A percentile compares a stretch with the other conserved stretches of the same genome.
Conservation (phyloP, 2,888 invertebrate genomes). For the Phaedon cochleariae region DNA sequence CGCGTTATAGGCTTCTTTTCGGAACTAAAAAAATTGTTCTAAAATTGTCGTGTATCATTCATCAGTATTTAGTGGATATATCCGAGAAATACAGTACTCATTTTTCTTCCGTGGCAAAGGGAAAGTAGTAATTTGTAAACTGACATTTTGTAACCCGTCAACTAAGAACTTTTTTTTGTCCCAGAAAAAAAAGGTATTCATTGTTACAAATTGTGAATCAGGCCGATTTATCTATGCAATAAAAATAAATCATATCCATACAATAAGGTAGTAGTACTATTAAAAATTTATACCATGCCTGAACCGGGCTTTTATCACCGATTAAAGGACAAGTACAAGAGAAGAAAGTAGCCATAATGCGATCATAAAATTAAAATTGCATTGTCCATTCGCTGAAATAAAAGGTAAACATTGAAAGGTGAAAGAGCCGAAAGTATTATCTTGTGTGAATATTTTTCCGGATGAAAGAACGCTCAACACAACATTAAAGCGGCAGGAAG, state of each 20-base stretch:
- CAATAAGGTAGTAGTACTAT: not conserved
- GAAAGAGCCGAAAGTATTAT: not conserved
- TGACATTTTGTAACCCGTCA: too few relatives aligned
- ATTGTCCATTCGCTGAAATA: not conserved
- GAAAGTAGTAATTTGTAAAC: too few relatives aligned
- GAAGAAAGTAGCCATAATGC: not conserved
- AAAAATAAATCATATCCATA: not conserved
- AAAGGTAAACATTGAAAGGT: not conserved
- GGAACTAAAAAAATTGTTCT: too few relatives aligned
- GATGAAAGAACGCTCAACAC: not conserved
- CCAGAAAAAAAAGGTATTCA: too few relatives aligned
- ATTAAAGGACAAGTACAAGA: not conserved
- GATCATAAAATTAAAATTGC: not conserved
- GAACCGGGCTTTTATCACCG: not conserved
- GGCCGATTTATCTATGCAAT: not conserved
- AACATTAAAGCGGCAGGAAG: not conserved
- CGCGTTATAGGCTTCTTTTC: too few relatives aligned
- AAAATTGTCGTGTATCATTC: too few relatives aligned
- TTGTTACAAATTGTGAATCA: too few relatives aligned
- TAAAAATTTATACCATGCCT: not conserved
- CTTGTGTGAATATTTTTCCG: constrained; percentile 1
- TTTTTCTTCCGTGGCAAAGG: too few relatives aligned
- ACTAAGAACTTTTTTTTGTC: too few relatives aligned
- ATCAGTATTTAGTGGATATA: too few relatives aligned
- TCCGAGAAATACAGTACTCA: too few relatives aligned